Evolutionary conservation across 1,140 invertebrate species (phyloP), one percentile per base, ranked within the genome.

Genomic region (Cardiocondyla obscurior): DNA sequence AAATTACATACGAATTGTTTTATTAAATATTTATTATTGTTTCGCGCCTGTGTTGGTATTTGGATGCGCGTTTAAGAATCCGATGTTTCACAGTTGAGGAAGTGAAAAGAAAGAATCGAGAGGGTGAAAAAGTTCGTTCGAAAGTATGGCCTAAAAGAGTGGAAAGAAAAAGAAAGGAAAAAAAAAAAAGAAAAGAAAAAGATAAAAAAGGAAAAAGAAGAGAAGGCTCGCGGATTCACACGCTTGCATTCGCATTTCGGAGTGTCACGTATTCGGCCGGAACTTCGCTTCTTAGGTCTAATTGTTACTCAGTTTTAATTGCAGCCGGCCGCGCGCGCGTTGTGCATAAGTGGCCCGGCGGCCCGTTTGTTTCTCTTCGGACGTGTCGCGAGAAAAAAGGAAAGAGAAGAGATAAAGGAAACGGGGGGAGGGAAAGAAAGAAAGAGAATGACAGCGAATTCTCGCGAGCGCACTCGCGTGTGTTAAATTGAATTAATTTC

Each of bases 221-320:
- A 64, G 67, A 64, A 76, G 82, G 39, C 16, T 70, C 44, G 46
- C 30, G 60, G 70, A 85, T 82, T 49, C 67, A 73, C 67, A 73
- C 49, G 67, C 55, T 85, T 84, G 77, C 89, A 82, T 81, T 77
- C 81, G 85, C 72, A 84, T 70, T 88, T 90, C 70, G 85, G 60
- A 92, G 83, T 86, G 91, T 91, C 87, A 92, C 90, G 90, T 90
- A 86, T 91, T 90, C 82, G 79, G 73, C 69, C 74, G 88, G 85
- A 88, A 90, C 79, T 88, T 88, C 67, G 84, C 88, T 81, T 72
- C 82, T 88, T 88, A 85, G 79, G 86, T 90, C 82, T 91, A 90
- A 92, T 92, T 92, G 89, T 91, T 91, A 91, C 89, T 91, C 88
- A 90, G 88, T 92, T 92, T 92, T 91, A 92, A 92, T 92, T 90